These are phyloP conservation scores for Minunthozetes semirufus DNA, from an alignment of 2,888 invertebrate genomes.

Conservation along the genomic window DNA sequence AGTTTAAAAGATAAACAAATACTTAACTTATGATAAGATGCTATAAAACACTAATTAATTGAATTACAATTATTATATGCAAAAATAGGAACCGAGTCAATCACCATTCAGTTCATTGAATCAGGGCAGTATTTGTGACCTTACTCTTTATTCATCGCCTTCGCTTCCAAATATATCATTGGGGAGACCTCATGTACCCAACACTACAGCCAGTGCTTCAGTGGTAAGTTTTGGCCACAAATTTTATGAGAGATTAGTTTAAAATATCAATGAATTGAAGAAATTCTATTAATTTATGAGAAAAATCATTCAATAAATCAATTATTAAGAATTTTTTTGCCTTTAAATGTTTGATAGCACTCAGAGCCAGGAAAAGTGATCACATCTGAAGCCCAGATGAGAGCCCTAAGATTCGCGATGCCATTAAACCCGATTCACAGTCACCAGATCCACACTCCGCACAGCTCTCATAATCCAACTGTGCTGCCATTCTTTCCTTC, in stretches of 20 bases:
- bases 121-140: conserved; percentile 49
- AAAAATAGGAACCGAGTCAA: conserved; percentile 38
- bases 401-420: conserved; percentile 54
- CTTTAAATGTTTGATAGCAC: not conserved
- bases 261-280: not conserved
- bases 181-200: conserved; percentile 61
- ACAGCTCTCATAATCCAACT: conserved; percentile 46
- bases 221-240: conserved; percentile 26
- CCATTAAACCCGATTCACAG: conserved; percentile 1
- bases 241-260: not conserved
- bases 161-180: conserved; percentile 95
- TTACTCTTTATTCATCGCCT: conserved; percentile 79
- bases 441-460: too few relatives aligned
- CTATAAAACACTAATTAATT: too few relatives aligned
- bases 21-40: too few relatives aligned
- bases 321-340: not conserved
- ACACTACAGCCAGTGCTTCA: conserved; percentile 39
- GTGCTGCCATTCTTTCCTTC: conserved; percentile 61
- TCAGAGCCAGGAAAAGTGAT: conserved; percentile 53
- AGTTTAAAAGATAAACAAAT: too few relatives aligned
- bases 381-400: conserved; percentile 66
- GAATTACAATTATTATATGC: too few relatives aligned
- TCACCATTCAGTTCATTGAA: conserved; percentile 34
- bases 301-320: not conserved
- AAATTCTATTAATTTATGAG: not conserved